Evolutionary conservation across 2,113 vertebrate genomes (phyloP).

Genomic region (Menura novaehollandiae): DNA sequence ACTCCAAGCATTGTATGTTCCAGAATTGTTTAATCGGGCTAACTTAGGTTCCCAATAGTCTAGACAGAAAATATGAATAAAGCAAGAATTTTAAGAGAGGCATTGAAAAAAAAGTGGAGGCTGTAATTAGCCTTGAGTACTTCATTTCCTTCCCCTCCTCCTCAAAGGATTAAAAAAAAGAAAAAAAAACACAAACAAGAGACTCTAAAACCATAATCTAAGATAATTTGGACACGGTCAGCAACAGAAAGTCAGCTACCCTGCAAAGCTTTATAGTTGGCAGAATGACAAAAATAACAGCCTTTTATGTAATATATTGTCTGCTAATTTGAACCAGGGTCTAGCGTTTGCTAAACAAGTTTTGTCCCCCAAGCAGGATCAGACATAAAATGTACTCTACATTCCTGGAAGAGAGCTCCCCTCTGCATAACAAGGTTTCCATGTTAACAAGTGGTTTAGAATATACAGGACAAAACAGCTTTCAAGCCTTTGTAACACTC

Average conservation of each 20-base stretch:
- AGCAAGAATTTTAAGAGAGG: background rate
- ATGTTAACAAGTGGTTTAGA: background rate
- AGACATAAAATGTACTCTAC: background rate
- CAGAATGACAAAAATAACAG: background rate
- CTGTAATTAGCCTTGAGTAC: background rate
- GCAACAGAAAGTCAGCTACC: background rate
- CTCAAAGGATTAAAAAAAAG: background rate
- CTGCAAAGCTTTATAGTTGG: background rate
- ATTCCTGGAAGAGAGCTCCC: background rate
- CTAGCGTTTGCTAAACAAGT: background rate
- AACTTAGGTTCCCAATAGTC: constrained; percentile 85
- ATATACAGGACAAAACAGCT: background rate
- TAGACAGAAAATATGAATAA: constrained; percentile 41
- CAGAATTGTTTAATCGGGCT: constrained; percentile 85
- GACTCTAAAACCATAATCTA: background rate
- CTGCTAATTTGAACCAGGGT: background rate
- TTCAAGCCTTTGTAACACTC: background rate
- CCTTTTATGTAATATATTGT: background rate
- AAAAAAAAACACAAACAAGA: background rate
- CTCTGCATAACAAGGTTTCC: background rate
- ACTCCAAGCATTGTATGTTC: constrained; percentile 94
- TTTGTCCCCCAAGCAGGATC: background rate
- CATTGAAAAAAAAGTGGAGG: background rate
- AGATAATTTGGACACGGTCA: background rate
- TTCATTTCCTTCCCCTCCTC: background rate